phyloP scores from a whole-genome alignment of 1,140 invertebrate genomes.

The Plectrocnemia conspersa region DNA sequence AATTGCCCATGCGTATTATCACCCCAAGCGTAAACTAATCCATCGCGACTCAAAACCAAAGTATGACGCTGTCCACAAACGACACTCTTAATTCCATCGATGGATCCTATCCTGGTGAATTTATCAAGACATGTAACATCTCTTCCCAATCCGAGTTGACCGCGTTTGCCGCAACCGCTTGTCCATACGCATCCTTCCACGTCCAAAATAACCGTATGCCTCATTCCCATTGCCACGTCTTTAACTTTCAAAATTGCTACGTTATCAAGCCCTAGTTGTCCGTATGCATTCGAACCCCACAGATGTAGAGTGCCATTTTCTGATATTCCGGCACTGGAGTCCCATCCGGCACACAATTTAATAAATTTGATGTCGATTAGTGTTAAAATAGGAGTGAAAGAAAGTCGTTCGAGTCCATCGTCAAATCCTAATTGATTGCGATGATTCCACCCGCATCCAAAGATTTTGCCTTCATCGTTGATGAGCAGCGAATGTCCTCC shows the following conservation, averaged over 20 bases:
- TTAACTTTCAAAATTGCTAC: conserved; percentile 41
- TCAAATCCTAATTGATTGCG: conserved; percentile 69
- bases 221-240: conserved; percentile 55
- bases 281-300: conserved; percentile 72
- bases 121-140: conserved; percentile 44
- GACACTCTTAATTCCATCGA: conserved; percentile 53
- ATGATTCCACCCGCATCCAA: conserved; percentile 83
- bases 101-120: conserved; percentile 55
- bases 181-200: conserved; percentile 56
- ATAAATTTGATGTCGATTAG: conserved; percentile 54
- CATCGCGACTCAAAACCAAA: conserved; percentile 54
- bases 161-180: conserved; percentile 59
- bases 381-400: conserved; percentile 52
- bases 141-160: conserved; percentile 59
- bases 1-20: conserved; percentile 72
- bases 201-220: conserved; percentile 65
- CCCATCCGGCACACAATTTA: conserved; percentile 66
- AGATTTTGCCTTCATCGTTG: conserved; percentile 62
- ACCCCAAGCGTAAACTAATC: conserved; percentile 62
- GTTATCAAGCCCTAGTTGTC: conserved; percentile 63
- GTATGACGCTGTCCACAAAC: conserved; percentile 72
- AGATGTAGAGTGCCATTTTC: conserved; percentile 61
- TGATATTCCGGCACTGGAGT: conserved; percentile 63
- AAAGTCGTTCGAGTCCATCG: conserved; percentile 45
- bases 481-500: conserved; percentile 71